Evolutionary conservation across 2,113 vertebrate species (phyloP).

Genomic region (Hipposideros armiger): DNA sequence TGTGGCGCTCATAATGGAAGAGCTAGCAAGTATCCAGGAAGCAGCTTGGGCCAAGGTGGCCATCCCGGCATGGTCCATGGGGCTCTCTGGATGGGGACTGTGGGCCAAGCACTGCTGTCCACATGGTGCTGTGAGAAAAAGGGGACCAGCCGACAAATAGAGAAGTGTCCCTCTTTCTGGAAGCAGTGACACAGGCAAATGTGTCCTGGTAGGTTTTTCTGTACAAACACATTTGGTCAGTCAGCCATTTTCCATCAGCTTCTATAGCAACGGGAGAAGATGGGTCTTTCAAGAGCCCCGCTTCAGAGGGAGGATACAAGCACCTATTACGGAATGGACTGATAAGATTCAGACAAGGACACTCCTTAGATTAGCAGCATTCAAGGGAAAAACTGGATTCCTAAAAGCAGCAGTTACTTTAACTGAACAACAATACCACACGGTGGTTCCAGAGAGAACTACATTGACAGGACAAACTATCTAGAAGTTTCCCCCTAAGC

Average conservation of each 20-base stretch:
- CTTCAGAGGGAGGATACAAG: neutral
- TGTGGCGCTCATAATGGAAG: neutral
- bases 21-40: neutral
- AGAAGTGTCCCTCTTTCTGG: neutral
- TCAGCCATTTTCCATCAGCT: neutral
- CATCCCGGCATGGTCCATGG: accelerated
- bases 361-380: neutral
- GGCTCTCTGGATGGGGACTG: accelerated
- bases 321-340: neutral
- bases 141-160: neutral
- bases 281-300: neutral
- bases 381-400: neutral
- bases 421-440: constrained; percentile 65
- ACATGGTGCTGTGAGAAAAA: neutral
- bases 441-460: constrained; percentile 61
- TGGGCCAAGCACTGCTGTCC: neutral
- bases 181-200: neutral
- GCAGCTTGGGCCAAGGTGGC: accelerated
- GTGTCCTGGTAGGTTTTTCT: neutral
- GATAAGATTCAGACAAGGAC: neutral
- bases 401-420: neutral
- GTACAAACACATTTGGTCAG: neutral
- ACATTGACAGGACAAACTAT: neutral
- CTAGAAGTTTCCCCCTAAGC: neutral
- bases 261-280: neutral